Percentiles rank a stretch among this genome's conserved stretches.
phyloP scores from a whole-genome alignment of 23 tunicate genomes.

The Styela plicata region DNA sequence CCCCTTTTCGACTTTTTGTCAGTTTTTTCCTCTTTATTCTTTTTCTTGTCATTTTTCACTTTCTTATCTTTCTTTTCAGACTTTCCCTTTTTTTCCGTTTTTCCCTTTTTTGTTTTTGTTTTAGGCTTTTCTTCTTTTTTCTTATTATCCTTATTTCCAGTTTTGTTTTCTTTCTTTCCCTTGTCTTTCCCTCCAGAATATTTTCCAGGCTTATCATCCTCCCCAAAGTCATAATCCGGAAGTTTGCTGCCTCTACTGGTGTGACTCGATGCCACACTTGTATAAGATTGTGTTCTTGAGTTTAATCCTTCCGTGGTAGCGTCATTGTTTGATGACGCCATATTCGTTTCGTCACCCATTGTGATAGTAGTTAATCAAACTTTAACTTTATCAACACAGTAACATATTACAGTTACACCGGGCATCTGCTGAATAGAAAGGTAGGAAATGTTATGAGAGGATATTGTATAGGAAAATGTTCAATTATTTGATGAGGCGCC shows the following conservation, averaged over 20 bases:
- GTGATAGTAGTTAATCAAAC: neutral
- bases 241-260: slow-evolving; percentile 2
- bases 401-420: neutral
- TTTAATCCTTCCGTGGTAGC: slow-evolving; percentile 18
- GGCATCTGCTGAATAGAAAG: neutral
- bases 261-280: slow-evolving; percentile 24
- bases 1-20: slow-evolving; percentile 3
- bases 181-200: neutral
- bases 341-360: neutral
- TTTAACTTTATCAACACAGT: neutral
- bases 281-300: neutral
- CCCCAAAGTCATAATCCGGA: slow-evolving; percentile 27
- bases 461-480: too few relatives aligned
- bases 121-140: slow-evolving; percentile 9
- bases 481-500: too few relatives aligned
- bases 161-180: neutral
- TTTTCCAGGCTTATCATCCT: slow-evolving; percentile 20
- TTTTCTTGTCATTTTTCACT: neutral
- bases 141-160: neutral
- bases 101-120: slow-evolving; percentile 11
- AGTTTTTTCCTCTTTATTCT: slow-evolving; percentile 10
- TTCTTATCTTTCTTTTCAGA: neutral
- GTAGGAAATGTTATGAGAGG: too few relatives aligned
- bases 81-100: neutral
- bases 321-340: neutral